A percentile compares a stretch with the other conserved stretches of the same genome.
Evolutionary conservation across 2,888 invertebrate species (phyloP).

Genomic region (Silvanus unidentatus): DNA sequence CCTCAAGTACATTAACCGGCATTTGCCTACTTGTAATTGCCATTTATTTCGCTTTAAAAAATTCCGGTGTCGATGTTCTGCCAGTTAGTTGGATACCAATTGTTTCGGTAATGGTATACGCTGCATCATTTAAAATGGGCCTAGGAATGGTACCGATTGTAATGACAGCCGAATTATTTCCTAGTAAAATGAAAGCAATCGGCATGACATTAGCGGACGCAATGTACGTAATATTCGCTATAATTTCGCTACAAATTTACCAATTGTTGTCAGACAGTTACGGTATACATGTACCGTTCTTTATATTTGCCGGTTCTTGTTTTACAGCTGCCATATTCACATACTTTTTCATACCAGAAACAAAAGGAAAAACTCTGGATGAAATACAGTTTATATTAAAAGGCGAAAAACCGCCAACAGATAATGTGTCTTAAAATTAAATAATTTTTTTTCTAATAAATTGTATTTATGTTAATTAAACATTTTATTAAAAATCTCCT

Average conservation of each 20-base stretch:
- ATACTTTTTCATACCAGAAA: conserved; percentile 39
- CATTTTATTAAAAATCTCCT: no score
- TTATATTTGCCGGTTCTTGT: conserved; percentile 37
- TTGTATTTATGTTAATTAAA: no score
- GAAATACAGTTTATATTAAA: conserved; percentile 35
- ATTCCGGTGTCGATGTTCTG: conserved; percentile 24
- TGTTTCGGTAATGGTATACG: conserved; percentile 33
- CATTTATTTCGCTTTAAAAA: conserved; percentile 40
- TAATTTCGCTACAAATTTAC: conserved; percentile 39
- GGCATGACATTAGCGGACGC: conserved; percentile 43
- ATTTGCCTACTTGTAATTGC: conserved; percentile 37
- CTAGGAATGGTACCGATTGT: conserved; percentile 39
- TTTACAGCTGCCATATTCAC: conserved; percentile 37
- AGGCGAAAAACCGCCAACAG: conserved; percentile 15
- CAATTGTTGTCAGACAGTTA: conserved; percentile 26
- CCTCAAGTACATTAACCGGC: conserved; percentile 38
- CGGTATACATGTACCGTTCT: conserved; percentile 41
- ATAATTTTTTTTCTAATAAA: no score
- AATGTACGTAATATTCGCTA: conserved; percentile 37
- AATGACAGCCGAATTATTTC: conserved; percentile 37
- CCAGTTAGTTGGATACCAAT: conserved; percentile 27
- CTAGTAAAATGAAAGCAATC: conserved; percentile 41
- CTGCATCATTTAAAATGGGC: conserved; percentile 34
- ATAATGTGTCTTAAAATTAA: no score
- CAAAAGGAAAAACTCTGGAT: conserved; percentile 35